Evolutionary conservation across 2,113 vertebrate species (phyloP).

Genomic region (Girardinichthys multiradiatus): DNA sequence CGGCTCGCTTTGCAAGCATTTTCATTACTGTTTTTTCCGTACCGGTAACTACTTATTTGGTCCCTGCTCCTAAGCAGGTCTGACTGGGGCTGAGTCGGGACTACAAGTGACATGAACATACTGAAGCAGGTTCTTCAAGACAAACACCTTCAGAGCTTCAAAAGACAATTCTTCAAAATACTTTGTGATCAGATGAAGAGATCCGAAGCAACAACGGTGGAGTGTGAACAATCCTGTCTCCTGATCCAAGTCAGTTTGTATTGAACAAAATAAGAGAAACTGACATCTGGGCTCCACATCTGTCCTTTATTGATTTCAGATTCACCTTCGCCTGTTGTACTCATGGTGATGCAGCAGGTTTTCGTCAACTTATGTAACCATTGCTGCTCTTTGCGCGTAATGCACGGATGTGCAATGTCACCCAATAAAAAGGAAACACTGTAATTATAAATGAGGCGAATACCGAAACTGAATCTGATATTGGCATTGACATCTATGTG

Average conservation of each 20-base stretch:
- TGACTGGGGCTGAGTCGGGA: too few species aligned
- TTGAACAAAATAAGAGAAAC: background rate
- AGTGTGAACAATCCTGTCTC: background rate
- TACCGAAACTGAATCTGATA: background rate
- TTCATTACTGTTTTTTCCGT: too few species aligned
- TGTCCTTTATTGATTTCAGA: background rate
- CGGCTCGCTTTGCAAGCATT: too few species aligned
- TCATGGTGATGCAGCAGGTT: background rate
- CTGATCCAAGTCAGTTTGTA: background rate
- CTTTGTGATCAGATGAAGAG: background rate
- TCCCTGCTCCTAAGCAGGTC: too few species aligned
- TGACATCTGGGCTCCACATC: background rate
- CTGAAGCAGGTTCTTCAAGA: background rate
- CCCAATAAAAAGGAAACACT: background rate
- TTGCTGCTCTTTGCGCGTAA: background rate
- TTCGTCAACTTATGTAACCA: background rate
- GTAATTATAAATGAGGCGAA: background rate
- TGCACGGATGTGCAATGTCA: background rate
- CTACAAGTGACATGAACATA: too few species aligned
- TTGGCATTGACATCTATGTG: background rate
- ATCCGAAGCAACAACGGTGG: background rate
- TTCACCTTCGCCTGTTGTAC: background rate
- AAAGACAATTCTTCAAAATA: background rate
- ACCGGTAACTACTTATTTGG: too few species aligned
- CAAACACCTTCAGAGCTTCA: background rate